Conservation (phyloP, 2,797 vertebrate species). For the Sciurus vulgaris region DNA sequence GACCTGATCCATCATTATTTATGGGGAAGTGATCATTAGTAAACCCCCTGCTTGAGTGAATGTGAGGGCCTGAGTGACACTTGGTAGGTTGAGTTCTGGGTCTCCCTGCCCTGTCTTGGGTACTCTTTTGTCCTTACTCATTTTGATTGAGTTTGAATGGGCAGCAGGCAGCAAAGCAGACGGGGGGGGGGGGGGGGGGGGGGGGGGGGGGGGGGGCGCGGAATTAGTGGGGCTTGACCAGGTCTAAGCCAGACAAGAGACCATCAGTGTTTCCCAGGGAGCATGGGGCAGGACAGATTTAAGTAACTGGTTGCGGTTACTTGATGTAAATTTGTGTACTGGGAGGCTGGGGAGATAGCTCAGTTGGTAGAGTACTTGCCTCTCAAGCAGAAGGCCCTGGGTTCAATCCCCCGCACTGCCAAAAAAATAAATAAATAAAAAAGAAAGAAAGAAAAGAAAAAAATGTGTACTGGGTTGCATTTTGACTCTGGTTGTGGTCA, state of each 20-base stretch:
- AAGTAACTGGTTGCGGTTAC: not conserved
- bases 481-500: not conserved
- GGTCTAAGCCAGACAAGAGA: not conserved
- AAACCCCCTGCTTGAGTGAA: not conserved
- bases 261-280: not conserved
- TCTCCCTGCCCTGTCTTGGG: not conserved
- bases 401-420: too few species aligned
- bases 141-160: not conserved
- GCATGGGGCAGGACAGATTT: not conserved
- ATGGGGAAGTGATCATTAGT: not conserved
- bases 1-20: rapidly evolving
- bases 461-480: not conserved
- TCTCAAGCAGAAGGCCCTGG: too few species aligned
- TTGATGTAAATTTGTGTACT: not conserved
- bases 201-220: too few species aligned
- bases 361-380: too few species aligned
- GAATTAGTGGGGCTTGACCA: not conserved
- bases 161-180: not conserved
- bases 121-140: not conserved
- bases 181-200: too few species aligned
- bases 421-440: too few species aligned
- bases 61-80: not conserved
- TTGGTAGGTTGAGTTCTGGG: rapidly evolving
- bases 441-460: too few species aligned
- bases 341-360: not conserved